These are phyloP conservation scores for Xyliphius kryptos DNA, from an alignment of 2,113 vertebrate species.

Conservation along the genomic window DNA sequence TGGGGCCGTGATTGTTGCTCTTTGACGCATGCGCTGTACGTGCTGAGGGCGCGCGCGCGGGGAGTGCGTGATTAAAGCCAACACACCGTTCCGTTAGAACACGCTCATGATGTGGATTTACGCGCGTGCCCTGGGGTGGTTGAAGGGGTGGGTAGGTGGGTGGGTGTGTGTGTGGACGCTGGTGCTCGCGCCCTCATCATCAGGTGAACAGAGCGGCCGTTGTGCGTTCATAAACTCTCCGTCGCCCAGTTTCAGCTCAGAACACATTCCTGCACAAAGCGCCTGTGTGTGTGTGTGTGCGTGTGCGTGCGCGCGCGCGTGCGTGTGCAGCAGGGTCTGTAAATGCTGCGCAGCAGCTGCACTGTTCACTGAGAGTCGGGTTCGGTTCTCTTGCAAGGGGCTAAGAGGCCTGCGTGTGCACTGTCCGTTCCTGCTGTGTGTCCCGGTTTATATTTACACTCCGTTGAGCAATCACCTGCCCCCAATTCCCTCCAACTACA, in stretches of 20 bases:
- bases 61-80: no score
- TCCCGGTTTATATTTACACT: conserved; percentile 34
- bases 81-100: not conserved
- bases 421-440: not conserved
- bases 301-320: not conserved
- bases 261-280: conserved; percentile 9
- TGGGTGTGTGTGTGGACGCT: not conserved
- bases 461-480: conserved; percentile 49
- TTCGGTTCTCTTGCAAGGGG: no score
- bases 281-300: not conserved
- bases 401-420: no score
- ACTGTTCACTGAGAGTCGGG: no score
- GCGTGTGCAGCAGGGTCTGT: no score
- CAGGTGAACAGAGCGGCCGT: conserved; percentile 18
- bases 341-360: no score
- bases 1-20: no score
- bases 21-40: no score
- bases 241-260: not conserved
- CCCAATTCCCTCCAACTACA: conserved; percentile 45
- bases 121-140: not conserved
- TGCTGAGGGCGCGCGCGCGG: no score
- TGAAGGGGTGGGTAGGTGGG: not conserved
- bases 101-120: not conserved
- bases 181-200: not conserved
- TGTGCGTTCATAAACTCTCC: conserved; percentile 15